These are phyloP conservation scores for Sinocyclocheilus anophthalmus DNA, from an alignment of 2,113 vertebrate genomes.

Conservation along the genomic window DNA sequence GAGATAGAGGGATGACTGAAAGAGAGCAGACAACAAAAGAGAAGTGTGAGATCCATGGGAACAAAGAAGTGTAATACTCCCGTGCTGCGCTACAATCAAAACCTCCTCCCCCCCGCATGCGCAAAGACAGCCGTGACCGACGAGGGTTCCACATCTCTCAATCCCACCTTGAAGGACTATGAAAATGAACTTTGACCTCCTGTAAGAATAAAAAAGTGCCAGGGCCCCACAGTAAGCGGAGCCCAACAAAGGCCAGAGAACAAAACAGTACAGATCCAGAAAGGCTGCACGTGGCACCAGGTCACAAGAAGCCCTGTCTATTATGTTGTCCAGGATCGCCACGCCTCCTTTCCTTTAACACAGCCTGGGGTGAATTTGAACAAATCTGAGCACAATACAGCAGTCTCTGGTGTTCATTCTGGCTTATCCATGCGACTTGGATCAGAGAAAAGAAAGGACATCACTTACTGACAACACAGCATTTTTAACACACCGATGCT, in stretches of 20 bases:
- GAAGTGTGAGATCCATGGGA: slow-evolving; percentile 67
- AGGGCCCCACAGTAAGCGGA: neutral
- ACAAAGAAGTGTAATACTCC: slow-evolving; percentile 71
- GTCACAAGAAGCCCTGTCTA: neutral
- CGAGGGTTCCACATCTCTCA: slow-evolving; percentile 70
- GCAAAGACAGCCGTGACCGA: slow-evolving; percentile 36
- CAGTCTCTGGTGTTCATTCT: neutral
- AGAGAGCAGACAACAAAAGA: slow-evolving; percentile 74
- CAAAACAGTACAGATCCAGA: slow-evolving; percentile 13
- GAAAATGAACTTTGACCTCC: slow-evolving; percentile 50
- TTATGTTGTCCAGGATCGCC: slow-evolving; percentile 20
- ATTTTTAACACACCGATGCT: neutral
- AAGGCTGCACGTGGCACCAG: slow-evolving; percentile 28
- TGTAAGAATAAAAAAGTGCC: slow-evolving; percentile 3
- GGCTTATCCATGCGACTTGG: neutral
- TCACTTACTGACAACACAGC: neutral
- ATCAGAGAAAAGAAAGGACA: neutral
- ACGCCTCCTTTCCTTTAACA: slow-evolving; percentile 37
- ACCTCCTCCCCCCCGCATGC: slow-evolving; percentile 65
- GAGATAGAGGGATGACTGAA: slow-evolving; percentile 88
- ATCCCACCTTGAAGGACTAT: slow-evolving; percentile 45
- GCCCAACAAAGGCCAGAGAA: neutral
- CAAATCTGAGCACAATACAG: slow-evolving; percentile 18
- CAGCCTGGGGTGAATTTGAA: slow-evolving; percentile 9
- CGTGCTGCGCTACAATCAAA: slow-evolving; percentile 69